Evolutionary conservation across 2,113 vertebrate genomes (phyloP).

Genomic region (Clarias magur): DNA sequence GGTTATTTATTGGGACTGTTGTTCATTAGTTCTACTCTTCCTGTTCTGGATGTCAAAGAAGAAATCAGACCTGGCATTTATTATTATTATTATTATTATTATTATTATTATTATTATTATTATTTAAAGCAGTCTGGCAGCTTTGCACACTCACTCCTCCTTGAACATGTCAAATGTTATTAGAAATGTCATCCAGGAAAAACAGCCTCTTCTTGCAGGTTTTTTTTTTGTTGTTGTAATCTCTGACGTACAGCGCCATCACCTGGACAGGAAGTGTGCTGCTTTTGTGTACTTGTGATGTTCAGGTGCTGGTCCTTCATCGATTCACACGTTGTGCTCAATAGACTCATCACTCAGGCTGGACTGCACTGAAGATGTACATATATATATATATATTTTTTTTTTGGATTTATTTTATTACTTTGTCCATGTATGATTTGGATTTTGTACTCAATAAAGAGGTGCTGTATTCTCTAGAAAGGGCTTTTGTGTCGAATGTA

Average conservation of each 20-base stretch:
- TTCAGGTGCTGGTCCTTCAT: background rate
- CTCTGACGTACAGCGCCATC: background rate
- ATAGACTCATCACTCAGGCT: background rate
- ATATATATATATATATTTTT: conserved; percentile 3
- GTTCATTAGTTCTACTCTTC: background rate
- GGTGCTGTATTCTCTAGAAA: conserved; percentile 3
- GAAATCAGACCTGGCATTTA: background rate
- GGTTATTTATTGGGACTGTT: background rate
- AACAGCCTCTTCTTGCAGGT: background rate
- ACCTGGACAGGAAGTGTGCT: conserved; percentile 5
- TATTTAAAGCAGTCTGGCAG: background rate
- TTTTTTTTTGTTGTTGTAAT: background rate
- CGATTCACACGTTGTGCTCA: background rate
- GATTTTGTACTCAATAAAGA: conserved; percentile 40
- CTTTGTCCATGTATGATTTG: background rate
- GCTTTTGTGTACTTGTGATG: background rate
- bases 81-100: background rate
- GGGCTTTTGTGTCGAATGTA: background rate
- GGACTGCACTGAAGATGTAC: conserved; percentile 21
- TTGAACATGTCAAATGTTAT: background rate
- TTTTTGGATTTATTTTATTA: background rate
- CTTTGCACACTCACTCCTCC: background rate
- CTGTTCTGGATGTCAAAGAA: background rate
- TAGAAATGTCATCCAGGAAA: background rate
- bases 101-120: background rate